phyloP scores from a whole-genome alignment of 2,113 vertebrate genomes.

The Geothlypis trichas region DNA sequence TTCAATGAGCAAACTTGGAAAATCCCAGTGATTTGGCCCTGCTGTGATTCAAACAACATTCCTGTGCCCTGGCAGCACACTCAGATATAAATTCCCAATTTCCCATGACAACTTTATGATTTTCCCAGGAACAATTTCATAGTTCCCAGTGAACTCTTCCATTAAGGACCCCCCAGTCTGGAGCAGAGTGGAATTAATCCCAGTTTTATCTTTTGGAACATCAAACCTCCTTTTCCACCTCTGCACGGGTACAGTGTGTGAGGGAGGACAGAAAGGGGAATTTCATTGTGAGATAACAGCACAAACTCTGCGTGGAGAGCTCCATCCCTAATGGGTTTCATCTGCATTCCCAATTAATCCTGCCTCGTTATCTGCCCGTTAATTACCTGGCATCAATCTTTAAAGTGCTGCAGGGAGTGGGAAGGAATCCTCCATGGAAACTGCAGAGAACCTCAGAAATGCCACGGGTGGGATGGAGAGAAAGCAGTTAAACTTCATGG shows the following conservation, averaged over 20 bases:
- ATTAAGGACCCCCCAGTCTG: neutral
- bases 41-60: neutral
- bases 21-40: too few species aligned
- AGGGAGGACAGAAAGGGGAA: neutral
- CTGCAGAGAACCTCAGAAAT: neutral
- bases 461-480: neutral
- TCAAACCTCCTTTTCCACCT: neutral
- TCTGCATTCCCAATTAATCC: neutral
- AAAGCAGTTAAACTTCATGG: neutral
- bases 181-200: neutral
- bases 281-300: neutral
- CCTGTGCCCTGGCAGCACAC: neutral
- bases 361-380: conserved; percentile 36
- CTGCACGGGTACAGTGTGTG: neutral
- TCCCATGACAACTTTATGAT: neutral
- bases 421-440: neutral
- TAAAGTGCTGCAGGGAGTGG: neutral
- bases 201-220: neutral
- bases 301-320: neutral
- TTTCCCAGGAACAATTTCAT: neutral
- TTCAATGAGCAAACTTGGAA: neutral
- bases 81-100: neutral
- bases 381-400: conserved; percentile 19
- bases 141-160: neutral
- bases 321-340: neutral